Base-by-base conservation (phyloP, 2,797 vertebrate species). In the Cichlasoma orientale region DNA sequence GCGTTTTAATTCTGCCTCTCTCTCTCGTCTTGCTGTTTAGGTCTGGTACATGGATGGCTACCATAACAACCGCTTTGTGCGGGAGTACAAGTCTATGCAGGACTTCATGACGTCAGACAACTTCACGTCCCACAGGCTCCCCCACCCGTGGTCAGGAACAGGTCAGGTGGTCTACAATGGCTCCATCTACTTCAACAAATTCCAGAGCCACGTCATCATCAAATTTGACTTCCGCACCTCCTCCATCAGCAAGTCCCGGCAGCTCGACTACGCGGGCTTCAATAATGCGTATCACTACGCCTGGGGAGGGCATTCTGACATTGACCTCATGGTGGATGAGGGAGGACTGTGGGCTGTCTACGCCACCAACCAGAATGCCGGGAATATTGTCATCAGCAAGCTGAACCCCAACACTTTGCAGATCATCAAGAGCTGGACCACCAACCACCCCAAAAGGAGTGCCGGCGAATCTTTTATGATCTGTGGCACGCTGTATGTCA, bases 41-140 rank as follows among this genome's bases (percentile, higher is more conserved):
- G 98, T 99, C 61, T 99, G 97, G 97, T 99, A 99, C 94, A 99
- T 99, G 98, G 98, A 99, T n/a, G 98, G 98, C 21, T 99, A 99
- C 89, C 98, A 99, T 82, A 99, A 99, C 96, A 99, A 99, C 94
- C 97, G 97, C 82, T 99, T 99, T 0, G 98, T 99, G 55, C 96
- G 98, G 0, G 98, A 99, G 90, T 99, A 99, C 91, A 97, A 92
- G 83, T 99, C 98, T 73, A 97, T 99, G 97, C 93, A 94, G 5
- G 98, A 99, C 79, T 99, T 99, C 88, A 99, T 98, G 97, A 96
- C 93, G 75, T 95, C 97, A 0, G 98, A 99, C 93, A 99, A 99
- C 84, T 99, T 99, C 94, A 99, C 98, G 14, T 98, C 97, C 0
- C 97, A 99, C 90, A 97, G 98, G n/a, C 97, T 99, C 72, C 98